A percentile compares a stretch with the other conserved stretches of the same genome.
phyloP scores from a whole-genome alignment of 1,140 invertebrate species.

The Phthorimaea operculella region DNA sequence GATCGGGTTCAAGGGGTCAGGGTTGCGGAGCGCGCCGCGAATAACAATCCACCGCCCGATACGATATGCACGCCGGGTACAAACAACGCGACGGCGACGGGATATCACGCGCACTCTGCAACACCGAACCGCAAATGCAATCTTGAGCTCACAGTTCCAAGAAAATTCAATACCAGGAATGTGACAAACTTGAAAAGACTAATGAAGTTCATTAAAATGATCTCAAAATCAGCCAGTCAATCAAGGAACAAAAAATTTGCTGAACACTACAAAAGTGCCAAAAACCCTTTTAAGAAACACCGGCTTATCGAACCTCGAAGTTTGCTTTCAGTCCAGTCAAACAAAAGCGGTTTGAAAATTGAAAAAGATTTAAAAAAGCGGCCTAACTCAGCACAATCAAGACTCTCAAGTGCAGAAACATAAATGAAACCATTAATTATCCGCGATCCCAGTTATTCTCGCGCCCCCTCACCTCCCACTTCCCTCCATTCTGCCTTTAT shows the following conservation, averaged over 20 bases:
- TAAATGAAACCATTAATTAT: conserved; percentile 67
- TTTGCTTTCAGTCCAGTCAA: conserved; percentile 16
- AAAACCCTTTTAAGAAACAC: not conserved
- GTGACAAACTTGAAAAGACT: not conserved
- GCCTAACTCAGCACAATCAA: conserved; percentile 56
- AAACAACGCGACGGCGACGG: conserved; percentile 8
- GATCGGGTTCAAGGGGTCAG: conserved; percentile 49
- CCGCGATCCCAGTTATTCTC: conserved; percentile 58
- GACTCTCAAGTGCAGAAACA: conserved; percentile 62
- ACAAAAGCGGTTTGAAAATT: conserved; percentile 56
- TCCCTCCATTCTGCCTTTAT: conserved; percentile 28
- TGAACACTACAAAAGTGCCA: not conserved
- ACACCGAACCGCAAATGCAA: too few relatives aligned
- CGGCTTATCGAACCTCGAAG: not conserved
- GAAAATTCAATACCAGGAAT: too few relatives aligned
- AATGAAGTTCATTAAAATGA: not conserved
- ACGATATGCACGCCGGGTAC: conserved; percentile 37
- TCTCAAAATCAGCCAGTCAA: not conserved
- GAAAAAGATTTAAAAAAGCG: conserved; percentile 45
- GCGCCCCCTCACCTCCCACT: conserved; percentile 24
- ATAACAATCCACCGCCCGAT: conserved; percentile 25
- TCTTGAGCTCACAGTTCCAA: too few relatives aligned
- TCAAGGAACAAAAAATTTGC: not conserved
- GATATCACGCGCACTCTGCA: not conserved
- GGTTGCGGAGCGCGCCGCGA: conserved; percentile 30